Conservation (phyloP, 2,797 vertebrate genomes). For the Dryobates pubescens region DNA sequence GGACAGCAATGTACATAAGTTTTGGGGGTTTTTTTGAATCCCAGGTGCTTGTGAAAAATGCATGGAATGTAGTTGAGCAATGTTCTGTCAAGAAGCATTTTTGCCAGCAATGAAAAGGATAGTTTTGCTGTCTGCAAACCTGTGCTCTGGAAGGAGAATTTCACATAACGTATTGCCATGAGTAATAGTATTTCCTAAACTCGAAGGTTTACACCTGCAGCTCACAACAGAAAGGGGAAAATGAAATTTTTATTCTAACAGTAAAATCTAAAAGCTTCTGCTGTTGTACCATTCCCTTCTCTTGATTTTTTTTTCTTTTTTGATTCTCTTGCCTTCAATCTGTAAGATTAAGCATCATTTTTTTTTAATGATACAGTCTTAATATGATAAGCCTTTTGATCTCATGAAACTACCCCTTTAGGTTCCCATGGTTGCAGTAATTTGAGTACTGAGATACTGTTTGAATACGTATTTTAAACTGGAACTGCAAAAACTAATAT, state of each 20-base stretch:
- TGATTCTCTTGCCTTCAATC: not conserved
- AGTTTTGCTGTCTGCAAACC: not conserved
- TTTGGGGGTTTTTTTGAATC: not conserved
- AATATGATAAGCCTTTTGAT: not conserved
- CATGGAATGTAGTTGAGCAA: not conserved
- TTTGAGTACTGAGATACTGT: not conserved
- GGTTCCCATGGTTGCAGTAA: not conserved
- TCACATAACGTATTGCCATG: not conserved
- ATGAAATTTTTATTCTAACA: not conserved
- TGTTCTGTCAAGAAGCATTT: not conserved
- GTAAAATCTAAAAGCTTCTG: not conserved
- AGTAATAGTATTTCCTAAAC: not conserved
- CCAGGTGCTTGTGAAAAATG: not conserved
- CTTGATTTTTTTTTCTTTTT: not conserved
- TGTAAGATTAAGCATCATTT: no score
- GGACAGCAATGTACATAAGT: accelerated
- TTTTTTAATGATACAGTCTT: not conserved
- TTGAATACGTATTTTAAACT: not conserved
- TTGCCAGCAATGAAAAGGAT: not conserved
- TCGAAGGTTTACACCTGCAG: not conserved
- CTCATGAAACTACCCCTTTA: not conserved
- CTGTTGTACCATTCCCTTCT: not conserved
- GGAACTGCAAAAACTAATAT: not conserved
- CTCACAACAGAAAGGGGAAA: not conserved
- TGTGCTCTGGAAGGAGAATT: not conserved